Percentiles rank a stretch among this genome's conserved stretches.
phyloP scores from a whole-genome alignment of 2,888 invertebrate species.

The Nomada hirtipes region DNA sequence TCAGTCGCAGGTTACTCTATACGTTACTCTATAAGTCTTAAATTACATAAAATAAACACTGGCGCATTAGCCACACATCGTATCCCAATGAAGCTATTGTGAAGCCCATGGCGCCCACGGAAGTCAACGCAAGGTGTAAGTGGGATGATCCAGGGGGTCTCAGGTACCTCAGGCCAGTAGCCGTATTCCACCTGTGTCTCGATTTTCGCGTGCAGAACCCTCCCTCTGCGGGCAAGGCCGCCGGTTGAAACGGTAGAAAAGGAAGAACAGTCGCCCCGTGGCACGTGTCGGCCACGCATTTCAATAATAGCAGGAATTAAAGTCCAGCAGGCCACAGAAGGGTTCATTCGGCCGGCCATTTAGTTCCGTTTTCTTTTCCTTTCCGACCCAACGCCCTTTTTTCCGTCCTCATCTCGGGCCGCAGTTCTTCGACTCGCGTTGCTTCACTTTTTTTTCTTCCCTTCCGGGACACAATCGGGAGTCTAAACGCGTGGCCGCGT shows the following conservation, averaged over 20 bases:
- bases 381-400: slow-evolving; percentile 57
- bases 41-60: too few relatives aligned
- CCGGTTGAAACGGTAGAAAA: slow-evolving; percentile 37
- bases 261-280: slow-evolving; percentile 54
- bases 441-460: slow-evolving; percentile 22
- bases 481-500: slow-evolving; percentile 59
- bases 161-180: slow-evolving; percentile 5
- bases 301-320: slow-evolving; percentile 80
- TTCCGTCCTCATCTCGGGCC: slow-evolving; percentile 44
- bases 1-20: background rate
- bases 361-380: slow-evolving; percentile 66
- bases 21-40: too few relatives aligned
- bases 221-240: slow-evolving; percentile 26
- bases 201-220: slow-evolving; percentile 62
- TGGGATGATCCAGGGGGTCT: slow-evolving; percentile 7
- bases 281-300: slow-evolving; percentile 75
- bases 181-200: slow-evolving; percentile 43
- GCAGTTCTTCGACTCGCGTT: slow-evolving; percentile 7
- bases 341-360: slow-evolving; percentile 55
- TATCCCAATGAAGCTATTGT: background rate
- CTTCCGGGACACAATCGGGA: slow-evolving; percentile 64
- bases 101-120: too few relatives aligned
- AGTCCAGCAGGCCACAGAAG: slow-evolving; percentile 51
- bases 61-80: background rate
- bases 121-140: background rate